phyloP scores from a whole-genome alignment of 1,140 invertebrate genomes.

The Temnothorax nylanderi region DNA sequence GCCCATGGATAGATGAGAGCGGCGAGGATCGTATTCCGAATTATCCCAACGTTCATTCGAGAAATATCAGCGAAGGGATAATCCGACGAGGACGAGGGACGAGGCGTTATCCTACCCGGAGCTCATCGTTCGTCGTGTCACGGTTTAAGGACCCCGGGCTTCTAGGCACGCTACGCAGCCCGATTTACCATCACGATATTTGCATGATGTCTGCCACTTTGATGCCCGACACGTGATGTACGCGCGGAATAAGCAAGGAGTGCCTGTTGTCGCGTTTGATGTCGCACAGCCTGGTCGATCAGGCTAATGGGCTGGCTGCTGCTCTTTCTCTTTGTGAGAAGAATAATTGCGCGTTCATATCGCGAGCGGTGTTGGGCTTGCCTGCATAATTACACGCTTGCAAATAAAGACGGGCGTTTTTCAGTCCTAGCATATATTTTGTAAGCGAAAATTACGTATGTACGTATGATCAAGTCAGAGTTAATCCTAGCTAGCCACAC shows the following conservation, averaged over 20 bases:
- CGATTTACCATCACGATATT: conserved; percentile 41
- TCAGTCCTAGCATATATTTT: not conserved
- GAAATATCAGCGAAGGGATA: conserved; percentile 33
- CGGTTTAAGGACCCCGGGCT: conserved; percentile 41
- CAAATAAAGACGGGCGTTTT: not conserved
- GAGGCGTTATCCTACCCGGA: conserved; percentile 5
- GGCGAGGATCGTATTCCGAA: conserved; percentile 18
- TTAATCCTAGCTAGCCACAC: not conserved
- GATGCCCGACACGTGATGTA: conserved; percentile 14
- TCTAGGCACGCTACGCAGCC: conserved; percentile 5
- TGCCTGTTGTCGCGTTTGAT: conserved; percentile 35
- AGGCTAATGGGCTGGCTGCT: not conserved
- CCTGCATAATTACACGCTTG: not conserved
- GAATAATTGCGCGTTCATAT: conserved; percentile 12
- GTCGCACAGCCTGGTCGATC: not conserved
- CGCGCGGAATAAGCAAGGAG: conserved; percentile 1
- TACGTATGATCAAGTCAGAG: not conserved
- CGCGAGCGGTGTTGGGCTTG: not conserved
- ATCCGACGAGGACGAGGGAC: not conserved
- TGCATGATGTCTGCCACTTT: not conserved
- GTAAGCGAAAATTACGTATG: not conserved
- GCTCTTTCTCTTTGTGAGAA: not conserved
- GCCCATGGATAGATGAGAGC: not conserved
- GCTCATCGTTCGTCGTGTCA: conserved; percentile 34
- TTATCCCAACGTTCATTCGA: conserved; percentile 14